These are phyloP conservation scores for Tachina fera DNA, from an alignment of 2,888 invertebrate genomes.

Conservation along the genomic window DNA sequence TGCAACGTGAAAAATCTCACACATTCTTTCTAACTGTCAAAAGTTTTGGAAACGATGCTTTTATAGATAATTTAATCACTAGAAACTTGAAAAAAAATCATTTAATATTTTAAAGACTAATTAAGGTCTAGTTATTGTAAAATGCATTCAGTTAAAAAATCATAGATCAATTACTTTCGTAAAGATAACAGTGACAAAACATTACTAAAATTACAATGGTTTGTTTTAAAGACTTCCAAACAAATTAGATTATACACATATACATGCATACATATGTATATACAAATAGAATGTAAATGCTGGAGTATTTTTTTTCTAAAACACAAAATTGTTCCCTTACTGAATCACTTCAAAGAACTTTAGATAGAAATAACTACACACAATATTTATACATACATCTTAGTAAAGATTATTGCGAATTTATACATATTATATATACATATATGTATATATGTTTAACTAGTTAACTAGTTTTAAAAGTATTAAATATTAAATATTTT, in stretches of 20 bases:
- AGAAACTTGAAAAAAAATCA: slow-evolving; percentile 2
- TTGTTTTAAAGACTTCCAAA: slow-evolving; percentile 53
- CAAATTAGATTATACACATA: slow-evolving; percentile 14
- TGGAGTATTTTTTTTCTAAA: background rate
- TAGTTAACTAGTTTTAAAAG: slow-evolving; percentile 22
- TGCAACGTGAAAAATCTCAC: background rate
- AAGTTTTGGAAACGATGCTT: slow-evolving; percentile 27
- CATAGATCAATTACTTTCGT: slow-evolving; percentile 23
- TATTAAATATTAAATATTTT: background rate
- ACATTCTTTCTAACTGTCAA: background rate
- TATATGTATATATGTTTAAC: too few species aligned
- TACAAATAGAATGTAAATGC: background rate
- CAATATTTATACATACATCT: too few species aligned
- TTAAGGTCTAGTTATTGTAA: slow-evolving; percentile 22
- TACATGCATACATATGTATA: slow-evolving; percentile 28
- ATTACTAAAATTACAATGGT: slow-evolving; percentile 63
- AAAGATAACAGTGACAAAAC: slow-evolving; percentile 31
- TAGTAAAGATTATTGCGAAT: background rate
- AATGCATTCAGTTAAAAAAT: background rate
- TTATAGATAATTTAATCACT: slow-evolving; percentile 21
- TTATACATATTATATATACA: background rate
- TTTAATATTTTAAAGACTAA: background rate
- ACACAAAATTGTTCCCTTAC: background rate
- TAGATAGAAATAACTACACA: too few species aligned
- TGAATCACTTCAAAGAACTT: background rate